phyloP scores from a whole-genome alignment of 2,113 vertebrate genomes.

The Nothobranchius furzeri region DNA sequence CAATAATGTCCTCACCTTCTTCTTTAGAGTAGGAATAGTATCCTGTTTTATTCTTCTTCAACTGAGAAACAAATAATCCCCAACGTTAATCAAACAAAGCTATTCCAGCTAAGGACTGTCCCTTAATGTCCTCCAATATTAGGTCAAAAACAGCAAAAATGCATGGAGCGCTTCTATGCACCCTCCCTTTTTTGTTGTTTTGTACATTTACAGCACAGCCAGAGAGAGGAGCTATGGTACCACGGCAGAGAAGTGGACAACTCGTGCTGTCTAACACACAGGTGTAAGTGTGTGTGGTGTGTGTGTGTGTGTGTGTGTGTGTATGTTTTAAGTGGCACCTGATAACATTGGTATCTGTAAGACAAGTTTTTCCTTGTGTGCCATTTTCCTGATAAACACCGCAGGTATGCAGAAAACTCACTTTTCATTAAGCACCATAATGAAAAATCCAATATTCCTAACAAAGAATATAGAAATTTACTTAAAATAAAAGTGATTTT shows the following conservation, averaged over 20 bases:
- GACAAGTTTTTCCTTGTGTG: background rate
- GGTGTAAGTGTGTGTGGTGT: background rate
- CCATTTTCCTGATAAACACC: background rate
- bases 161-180: no score
- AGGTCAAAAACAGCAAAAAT: no score
- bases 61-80: no score
- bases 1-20: no score
- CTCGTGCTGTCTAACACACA: background rate
- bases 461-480: background rate
- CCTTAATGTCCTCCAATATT: no score
- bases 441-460: no score
- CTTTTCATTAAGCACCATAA: background rate
- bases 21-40: no score
- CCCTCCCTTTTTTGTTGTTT: no score
- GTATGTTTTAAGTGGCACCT: background rate
- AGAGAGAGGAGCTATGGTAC: conserved; percentile 50
- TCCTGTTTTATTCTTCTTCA: no score
- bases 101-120: no score
- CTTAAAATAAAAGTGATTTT: background rate
- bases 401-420: background rate
- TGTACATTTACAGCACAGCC: conserved; percentile 15
- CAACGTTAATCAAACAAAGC: no score
- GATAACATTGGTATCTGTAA: background rate
- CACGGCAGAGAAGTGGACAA: background rate
- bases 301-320: background rate